These are phyloP conservation scores for Euproctis similis DNA, from an alignment of 2,888 invertebrate genomes.

Conservation along the genomic window DNA sequence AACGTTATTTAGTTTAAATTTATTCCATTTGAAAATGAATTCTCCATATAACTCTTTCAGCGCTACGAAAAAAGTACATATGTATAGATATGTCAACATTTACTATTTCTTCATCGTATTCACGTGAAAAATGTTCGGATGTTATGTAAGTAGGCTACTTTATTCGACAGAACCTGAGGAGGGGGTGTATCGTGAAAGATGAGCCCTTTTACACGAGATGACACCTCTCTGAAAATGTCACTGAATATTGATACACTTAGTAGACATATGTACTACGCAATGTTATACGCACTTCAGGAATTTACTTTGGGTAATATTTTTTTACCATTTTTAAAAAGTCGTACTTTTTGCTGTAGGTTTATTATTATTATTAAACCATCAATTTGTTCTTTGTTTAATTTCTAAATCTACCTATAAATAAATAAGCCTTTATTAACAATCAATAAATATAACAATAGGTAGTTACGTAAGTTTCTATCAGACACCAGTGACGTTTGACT, in stretches of 20 bases:
- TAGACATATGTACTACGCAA: constrained; percentile 2
- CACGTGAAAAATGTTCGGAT: constrained; percentile 9
- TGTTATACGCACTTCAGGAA: not conserved
- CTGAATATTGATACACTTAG: constrained; percentile 12
- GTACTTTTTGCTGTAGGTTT: too few species aligned
- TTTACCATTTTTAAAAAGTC: too few species aligned
- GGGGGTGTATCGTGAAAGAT: constrained; percentile 15
- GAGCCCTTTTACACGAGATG: constrained; percentile 11
- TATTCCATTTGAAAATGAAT: too few species aligned
- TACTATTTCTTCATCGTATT: constrained; percentile 5
- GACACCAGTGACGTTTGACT: too few species aligned
- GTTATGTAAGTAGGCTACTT: constrained; percentile 10
- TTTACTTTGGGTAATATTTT: not conserved
- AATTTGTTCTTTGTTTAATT: too few species aligned
- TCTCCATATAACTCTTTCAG: too few species aligned
- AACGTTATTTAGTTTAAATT: too few species aligned
- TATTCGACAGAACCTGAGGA: constrained; percentile 16
- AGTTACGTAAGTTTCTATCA: too few species aligned
- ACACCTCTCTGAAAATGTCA: constrained; percentile 11
- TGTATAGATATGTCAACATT: not conserved
- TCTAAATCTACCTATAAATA: too few species aligned
- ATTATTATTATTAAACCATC: too few species aligned
- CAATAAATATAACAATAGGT: too few species aligned
- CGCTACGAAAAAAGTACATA: constrained; percentile 12
- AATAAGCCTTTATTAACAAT: too few species aligned